Evolutionary conservation across 2,113 vertebrate genomes (phyloP).

Genomic region (Galemys pyrenaicus): DNA sequence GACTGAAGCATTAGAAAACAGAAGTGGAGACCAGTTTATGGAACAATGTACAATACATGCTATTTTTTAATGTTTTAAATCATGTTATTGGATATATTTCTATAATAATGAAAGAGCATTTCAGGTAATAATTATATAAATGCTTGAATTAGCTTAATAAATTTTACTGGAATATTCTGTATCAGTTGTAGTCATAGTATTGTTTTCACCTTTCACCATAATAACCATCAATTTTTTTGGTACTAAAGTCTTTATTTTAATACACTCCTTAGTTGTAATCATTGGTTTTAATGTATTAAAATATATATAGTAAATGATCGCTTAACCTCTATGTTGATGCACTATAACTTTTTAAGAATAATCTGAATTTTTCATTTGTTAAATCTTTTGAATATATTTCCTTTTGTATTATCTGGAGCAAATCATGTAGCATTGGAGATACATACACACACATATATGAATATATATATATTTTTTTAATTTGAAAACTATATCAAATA

Average conservation of each 20-base stretch:
- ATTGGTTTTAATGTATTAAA: not conserved
- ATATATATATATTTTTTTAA: no score
- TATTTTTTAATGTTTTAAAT: not conserved
- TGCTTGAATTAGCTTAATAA: not conserved
- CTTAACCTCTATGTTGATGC: not conserved
- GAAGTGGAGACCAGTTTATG: not conserved
- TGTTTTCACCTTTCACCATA: not conserved
- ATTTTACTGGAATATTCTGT: not conserved
- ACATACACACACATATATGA: not conserved
- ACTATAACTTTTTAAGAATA: not conserved
- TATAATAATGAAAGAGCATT: not conserved
- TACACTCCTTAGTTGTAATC: not conserved
- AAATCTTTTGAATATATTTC: conserved; percentile 24
- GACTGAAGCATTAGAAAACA: not conserved
- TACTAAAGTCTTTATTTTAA: not conserved
- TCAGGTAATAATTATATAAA: not conserved
- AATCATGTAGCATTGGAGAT: not conserved
- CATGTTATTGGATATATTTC: not conserved
- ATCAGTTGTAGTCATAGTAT: not conserved
- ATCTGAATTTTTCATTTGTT: not conserved
- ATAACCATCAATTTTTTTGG: not conserved
- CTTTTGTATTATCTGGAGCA: not conserved
- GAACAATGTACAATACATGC: not conserved
- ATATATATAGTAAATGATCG: not conserved
- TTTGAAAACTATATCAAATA: conserved; percentile 41